Evolutionary conservation across 2,888 invertebrate genomes (phyloP), one percentile per base, ranked within the genome.

Genomic region (Eupeodes latifasciatus): DNA sequence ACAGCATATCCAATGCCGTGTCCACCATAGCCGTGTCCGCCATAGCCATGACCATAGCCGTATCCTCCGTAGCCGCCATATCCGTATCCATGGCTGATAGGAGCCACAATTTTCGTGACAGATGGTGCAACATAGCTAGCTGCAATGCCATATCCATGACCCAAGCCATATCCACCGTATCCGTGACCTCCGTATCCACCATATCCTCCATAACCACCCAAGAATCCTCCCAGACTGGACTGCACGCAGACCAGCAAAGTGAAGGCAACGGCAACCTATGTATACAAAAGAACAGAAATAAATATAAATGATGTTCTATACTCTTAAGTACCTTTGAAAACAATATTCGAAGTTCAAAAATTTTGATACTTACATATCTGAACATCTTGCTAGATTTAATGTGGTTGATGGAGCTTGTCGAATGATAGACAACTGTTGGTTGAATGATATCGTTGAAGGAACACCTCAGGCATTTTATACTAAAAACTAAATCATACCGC

Each of bases 11-110:
- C 92, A 66, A 84, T 67, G 9, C 90, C 90, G n/a, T 83, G 61
- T 11, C 89, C 90, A n/a, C 90, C 91, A 69, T 91, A 91, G 79
- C 92, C 92, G 36, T 90, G 88, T 27, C 91, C 89, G 27, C 91
- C 91, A 59, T 92, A 40, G 16, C 75, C 75, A n/a, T 51, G 62
- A 7, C 71, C 71, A 44, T 19, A 16, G 7, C 77, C 81, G 40
- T 72, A 61, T 19, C 80, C 71, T 19, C 57, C 80, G 10, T 51
- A 55, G 36, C 71, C 71, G 10, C 51, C 27, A 19, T 57, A 72
- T 51, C 84, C 84, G 61, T 71, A 72, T 59, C 72, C 72, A 34
- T 72, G 72, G 34, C 72, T n/a, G 59, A 72, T 72, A 57, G 92
- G 92, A 5, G 92, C 90, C 47, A 71, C 80, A 62, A 80, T 53